These are phyloP conservation scores for Ahaetulla prasina DNA, from an alignment of 2,113 vertebrate genomes.

Conservation along the genomic window DNA sequence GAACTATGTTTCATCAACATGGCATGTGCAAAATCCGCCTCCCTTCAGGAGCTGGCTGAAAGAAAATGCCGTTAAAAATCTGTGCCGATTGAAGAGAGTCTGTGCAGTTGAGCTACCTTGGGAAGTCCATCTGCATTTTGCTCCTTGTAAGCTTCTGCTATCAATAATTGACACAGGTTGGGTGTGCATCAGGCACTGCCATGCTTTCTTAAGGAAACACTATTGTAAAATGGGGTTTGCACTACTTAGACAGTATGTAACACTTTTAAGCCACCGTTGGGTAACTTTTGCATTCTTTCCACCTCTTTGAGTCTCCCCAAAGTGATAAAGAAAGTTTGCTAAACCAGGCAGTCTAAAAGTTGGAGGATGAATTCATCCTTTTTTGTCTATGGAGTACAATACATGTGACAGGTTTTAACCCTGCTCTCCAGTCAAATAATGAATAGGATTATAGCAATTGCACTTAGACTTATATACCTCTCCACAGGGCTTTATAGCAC, in stretches of 20 bases:
- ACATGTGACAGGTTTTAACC: neutral
- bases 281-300: neutral
- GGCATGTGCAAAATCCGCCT: neutral
- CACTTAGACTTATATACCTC: neutral
- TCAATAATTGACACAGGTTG: neutral
- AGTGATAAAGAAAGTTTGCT: neutral
- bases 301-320: neutral
- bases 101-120: neutral
- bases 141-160: neutral
- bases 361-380: neutral
- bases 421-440: neutral
- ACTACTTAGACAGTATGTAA: neutral
- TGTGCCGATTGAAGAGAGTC: neutral
- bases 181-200: neutral
- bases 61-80: conserved; percentile 4
- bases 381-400: neutral
- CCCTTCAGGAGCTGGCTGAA: neutral
- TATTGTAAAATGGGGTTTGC: neutral
- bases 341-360: neutral
- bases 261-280: neutral
- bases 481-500: neutral
- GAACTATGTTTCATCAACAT: neutral
- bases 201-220: neutral
- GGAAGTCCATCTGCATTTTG: neutral
- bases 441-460: neutral